A percentile compares a stretch with the other conserved stretches of the same genome.
Conservation (phyloP, 2,797 vertebrate species). For the Chelon labrosus region DNA sequence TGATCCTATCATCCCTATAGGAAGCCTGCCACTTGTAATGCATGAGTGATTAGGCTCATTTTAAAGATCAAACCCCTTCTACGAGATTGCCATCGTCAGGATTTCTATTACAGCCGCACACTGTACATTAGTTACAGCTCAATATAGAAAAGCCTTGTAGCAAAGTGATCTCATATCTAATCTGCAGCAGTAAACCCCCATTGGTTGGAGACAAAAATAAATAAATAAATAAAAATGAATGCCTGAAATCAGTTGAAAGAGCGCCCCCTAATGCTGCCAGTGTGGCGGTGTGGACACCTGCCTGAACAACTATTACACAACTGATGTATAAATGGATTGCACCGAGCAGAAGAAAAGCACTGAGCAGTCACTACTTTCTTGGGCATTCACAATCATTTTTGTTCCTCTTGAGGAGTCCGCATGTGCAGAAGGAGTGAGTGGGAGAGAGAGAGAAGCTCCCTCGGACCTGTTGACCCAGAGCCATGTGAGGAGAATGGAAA, state of each 20-base stretch:
- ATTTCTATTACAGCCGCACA: no score
- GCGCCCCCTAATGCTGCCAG: slow-evolving; percentile 57
- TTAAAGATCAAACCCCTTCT: neutral
- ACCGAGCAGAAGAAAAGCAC: neutral
- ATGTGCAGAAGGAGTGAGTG: neutral
- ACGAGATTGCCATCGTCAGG: neutral
- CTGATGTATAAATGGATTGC: neutral
- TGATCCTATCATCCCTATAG: neutral
- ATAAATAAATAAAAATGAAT: neutral
- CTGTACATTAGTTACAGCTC: neutral
- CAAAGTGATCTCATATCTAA: slow-evolving; percentile 3
- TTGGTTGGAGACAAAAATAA: neutral
- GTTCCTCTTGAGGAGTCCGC: neutral
- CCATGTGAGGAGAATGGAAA: slow-evolving; percentile 28
- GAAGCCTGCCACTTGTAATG: no score
- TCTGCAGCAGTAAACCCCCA: slow-evolving; percentile 8
- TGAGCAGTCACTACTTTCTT: neutral
- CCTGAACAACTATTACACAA: neutral
- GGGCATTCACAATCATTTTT: neutral
- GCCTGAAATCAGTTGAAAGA: slow-evolving; percentile 41
- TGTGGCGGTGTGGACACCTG: neutral
- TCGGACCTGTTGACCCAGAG: slow-evolving; percentile 65
- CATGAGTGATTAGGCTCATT: neutral
- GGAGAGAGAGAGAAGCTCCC: neutral
- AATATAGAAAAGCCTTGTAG: neutral